Evolutionary conservation across 2,113 vertebrate genomes (phyloP).

Genomic region (Chaetodon trifascialis): DNA sequence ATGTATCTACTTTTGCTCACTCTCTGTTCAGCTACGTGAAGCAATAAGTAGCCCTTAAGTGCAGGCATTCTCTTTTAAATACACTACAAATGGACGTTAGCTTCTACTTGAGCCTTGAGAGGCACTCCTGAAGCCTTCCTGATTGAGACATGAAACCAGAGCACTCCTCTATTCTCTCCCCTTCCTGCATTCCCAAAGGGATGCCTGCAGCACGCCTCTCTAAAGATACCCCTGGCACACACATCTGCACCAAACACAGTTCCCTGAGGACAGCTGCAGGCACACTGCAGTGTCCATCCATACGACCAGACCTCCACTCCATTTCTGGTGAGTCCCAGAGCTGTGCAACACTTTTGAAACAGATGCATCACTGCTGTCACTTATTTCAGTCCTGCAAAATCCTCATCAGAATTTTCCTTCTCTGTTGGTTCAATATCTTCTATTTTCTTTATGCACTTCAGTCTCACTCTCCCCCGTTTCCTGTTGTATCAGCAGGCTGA

Average conservation of each 20-base stretch:
- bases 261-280: constrained; percentile 68
- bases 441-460: constrained; percentile 45
- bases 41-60: constrained; percentile 79
- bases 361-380: constrained; percentile 17
- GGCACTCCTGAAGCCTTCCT: constrained; percentile 73
- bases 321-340: constrained; percentile 17
- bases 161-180: constrained; percentile 57
- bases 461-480: constrained; percentile 1
- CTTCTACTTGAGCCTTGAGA: constrained; percentile 78
- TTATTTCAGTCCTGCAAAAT: constrained; percentile 35
- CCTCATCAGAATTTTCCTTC: constrained; percentile 15
- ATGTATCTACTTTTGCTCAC: constrained; percentile 74
- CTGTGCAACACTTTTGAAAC: constrained; percentile 31
- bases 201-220: constrained; percentile 59
- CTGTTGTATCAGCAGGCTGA: constrained; percentile 60
- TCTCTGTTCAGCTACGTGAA: constrained; percentile 60
- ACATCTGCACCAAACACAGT: constrained; percentile 63
- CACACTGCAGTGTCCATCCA: constrained; percentile 59
- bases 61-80: constrained; percentile 80
- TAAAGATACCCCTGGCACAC: constrained; percentile 76
- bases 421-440: constrained; percentile 38
- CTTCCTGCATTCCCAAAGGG: constrained; percentile 69
- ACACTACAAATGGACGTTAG: constrained; percentile 79
- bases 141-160: constrained; percentile 79
- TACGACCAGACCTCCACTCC: constrained; percentile 45